These are phyloP conservation scores for Corydoras sp. DNA, from an alignment of 2,113 vertebrate genomes.

Conservation along the genomic window DNA sequence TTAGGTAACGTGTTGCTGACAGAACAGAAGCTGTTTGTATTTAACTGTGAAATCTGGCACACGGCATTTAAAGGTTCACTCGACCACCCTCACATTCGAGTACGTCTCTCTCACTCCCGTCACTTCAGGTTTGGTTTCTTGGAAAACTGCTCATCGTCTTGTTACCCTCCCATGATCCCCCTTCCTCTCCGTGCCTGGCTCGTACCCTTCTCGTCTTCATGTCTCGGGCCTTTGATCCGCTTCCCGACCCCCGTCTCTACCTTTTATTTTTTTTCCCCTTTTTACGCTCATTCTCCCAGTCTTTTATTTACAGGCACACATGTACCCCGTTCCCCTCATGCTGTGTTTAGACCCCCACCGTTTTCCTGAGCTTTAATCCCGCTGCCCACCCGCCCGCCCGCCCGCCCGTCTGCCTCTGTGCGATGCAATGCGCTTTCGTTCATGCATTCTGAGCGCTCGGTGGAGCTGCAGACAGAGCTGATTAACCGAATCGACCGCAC, in stretches of 20 bases:
- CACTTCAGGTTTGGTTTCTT: not conserved
- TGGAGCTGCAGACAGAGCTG: slow-evolving; percentile 16
- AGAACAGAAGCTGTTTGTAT: too few relatives aligned
- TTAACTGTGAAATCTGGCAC: slow-evolving; percentile 12
- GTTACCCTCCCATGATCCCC: not conserved
- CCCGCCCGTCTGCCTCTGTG: too few relatives aligned
- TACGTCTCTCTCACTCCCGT: not conserved
- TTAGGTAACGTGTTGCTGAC: too few relatives aligned
- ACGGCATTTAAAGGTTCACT: not conserved
- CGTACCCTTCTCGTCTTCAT: not conserved
- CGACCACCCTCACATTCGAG: not conserved
- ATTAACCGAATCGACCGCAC: slow-evolving; percentile 22
- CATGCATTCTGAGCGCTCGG: slow-evolving; percentile 31
- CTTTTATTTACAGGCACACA: slow-evolving; percentile 1
- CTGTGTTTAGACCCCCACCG: not conserved
- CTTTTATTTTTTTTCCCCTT: not conserved
- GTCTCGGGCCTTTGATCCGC: not conserved
- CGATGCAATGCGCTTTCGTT: slow-evolving; percentile 7
- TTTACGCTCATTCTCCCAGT: too few relatives aligned
- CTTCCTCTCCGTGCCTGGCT: not conserved
- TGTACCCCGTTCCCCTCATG: slow-evolving; percentile 7
- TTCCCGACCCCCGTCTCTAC: not conserved
- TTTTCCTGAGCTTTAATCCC: not conserved
- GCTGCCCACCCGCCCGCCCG: not conserved
- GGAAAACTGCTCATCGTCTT: not conserved